Conservation (phyloP, 2,888 invertebrate species). For the Idaea aversata region DNA sequence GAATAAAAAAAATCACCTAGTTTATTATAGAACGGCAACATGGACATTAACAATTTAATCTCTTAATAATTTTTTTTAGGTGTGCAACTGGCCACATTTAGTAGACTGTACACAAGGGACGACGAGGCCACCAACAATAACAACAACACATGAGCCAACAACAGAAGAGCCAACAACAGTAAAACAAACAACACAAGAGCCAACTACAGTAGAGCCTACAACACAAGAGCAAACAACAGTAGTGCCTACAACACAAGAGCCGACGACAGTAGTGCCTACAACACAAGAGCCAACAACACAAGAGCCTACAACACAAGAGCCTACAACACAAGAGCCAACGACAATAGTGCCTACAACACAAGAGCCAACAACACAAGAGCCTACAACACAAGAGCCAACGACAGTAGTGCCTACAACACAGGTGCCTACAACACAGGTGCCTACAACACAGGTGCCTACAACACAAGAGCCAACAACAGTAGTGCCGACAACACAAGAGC, state of each 20-base stretch:
- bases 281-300: slow-evolving; percentile 2
- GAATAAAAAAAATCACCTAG: no score
- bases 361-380: slow-evolving; percentile 4
- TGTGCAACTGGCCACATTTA: slow-evolving; percentile 32
- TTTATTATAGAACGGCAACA: no score
- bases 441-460: slow-evolving; percentile 11
- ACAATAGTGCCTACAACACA: slow-evolving; percentile 6
- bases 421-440: slow-evolving; percentile 7
- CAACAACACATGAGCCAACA: slow-evolving; percentile 10
- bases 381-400: no score
- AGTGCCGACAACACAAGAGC: neutral
- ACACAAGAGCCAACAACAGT: slow-evolving; percentile 6
- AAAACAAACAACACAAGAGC: no score
- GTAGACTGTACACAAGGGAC: slow-evolving; percentile 26
- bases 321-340: slow-evolving; percentile 8
- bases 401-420: slow-evolving; percentile 6
- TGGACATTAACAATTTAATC: no score
- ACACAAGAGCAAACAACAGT: slow-evolving; percentile 13
- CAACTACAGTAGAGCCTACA: slow-evolving; percentile 4
- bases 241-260: slow-evolving; percentile 8
- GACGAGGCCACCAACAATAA: slow-evolving; percentile 3
- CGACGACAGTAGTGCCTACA: slow-evolving; percentile 8
- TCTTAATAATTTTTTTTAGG: slow-evolving; percentile 20
- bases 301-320: slow-evolving; percentile 6
- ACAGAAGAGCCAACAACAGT: slow-evolving; percentile 9